Evolutionary conservation across 2,113 vertebrate species (phyloP).

Genomic region (Salminus brasiliensis): DNA sequence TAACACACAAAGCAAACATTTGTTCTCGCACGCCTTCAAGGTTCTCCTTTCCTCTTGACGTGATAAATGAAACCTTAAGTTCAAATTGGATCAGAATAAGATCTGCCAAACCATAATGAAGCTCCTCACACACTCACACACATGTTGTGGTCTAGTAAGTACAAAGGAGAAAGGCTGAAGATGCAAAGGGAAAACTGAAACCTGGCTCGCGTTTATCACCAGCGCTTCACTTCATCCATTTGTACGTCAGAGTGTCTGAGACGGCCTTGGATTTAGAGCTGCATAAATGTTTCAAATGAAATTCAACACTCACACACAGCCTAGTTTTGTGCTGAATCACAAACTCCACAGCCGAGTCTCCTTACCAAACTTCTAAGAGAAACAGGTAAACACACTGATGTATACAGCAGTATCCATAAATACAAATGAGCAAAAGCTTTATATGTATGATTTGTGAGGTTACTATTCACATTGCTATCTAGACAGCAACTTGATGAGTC

Average conservation of each 20-base stretch:
- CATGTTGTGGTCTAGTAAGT: background rate
- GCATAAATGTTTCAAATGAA: slow-evolving; percentile 32
- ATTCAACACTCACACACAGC: slow-evolving; percentile 39
- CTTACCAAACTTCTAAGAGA: slow-evolving; percentile 22
- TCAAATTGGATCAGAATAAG: slow-evolving; percentile 2
- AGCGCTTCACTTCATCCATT: slow-evolving; percentile 7
- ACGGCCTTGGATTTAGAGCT: slow-evolving; percentile 35
- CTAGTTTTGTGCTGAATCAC: slow-evolving; percentile 33
- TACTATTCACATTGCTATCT: no score
- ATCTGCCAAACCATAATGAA: slow-evolving; percentile 12
- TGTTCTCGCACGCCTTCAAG: slow-evolving; percentile 41
- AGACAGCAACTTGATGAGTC: no score
- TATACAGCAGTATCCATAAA: no score
- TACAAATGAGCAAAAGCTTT: slow-evolving; percentile 49
- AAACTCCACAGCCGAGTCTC: slow-evolving; percentile 13
- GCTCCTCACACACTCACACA: background rate
- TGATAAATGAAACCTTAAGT: slow-evolving; percentile 28
- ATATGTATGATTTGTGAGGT: no score
- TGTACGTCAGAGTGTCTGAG: slow-evolving; percentile 19
- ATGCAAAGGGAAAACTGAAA: slow-evolving; percentile 6
- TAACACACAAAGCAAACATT: slow-evolving; percentile 45
- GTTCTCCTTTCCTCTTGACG: slow-evolving; percentile 20
- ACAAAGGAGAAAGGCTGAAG: background rate
- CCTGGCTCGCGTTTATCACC: background rate
- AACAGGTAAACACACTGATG: slow-evolving; percentile 3